Conservation (phyloP, 2,888 invertebrate species). For the Sclerodermus sp. region DNA sequence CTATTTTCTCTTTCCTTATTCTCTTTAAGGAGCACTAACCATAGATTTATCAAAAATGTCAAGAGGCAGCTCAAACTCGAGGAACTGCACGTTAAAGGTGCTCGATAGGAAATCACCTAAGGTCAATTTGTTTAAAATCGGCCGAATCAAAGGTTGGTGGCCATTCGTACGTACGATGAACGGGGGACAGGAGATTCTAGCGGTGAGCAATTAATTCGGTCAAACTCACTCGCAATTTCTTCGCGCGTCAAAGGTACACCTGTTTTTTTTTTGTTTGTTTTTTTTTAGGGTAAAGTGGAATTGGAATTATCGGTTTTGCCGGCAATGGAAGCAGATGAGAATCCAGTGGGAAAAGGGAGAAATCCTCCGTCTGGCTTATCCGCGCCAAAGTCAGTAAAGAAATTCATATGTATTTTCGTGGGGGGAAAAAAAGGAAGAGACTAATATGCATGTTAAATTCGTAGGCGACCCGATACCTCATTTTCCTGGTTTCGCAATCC, state of each 20-base stretch:
- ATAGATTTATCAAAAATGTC: constrained; percentile 67
- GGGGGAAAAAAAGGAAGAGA: not conserved
- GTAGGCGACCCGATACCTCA: constrained; percentile 66
- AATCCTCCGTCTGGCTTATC: constrained; percentile 66
- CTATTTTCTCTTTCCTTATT: too few relatives aligned
- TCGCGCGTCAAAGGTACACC: too few relatives aligned
- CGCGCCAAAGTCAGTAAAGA: constrained; percentile 62
- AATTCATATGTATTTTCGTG: not conserved
- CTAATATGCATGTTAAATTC: constrained; percentile 27
- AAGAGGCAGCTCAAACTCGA: constrained; percentile 60
- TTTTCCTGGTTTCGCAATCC: constrained; percentile 66
- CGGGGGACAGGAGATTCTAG: constrained; percentile 38
- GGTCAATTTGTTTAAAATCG: constrained; percentile 68
- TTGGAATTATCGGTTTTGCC: constrained; percentile 67
- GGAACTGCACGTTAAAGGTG: constrained; percentile 58
- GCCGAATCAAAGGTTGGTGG: constrained; percentile 71
- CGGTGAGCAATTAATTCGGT: constrained; percentile 40
- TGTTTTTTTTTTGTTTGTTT: not conserved
- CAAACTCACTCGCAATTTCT: too few relatives aligned
- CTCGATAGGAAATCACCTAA: constrained; percentile 57
- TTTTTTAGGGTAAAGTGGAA: constrained; percentile 70
- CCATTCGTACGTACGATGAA: constrained; percentile 59
- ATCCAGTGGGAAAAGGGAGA: constrained; percentile 70
- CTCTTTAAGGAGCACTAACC: constrained; percentile 60
- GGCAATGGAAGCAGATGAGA: constrained; percentile 63